Evolutionary conservation across 2,113 vertebrate species (phyloP).

Genomic region (Tragelaphus scriptus): DNA sequence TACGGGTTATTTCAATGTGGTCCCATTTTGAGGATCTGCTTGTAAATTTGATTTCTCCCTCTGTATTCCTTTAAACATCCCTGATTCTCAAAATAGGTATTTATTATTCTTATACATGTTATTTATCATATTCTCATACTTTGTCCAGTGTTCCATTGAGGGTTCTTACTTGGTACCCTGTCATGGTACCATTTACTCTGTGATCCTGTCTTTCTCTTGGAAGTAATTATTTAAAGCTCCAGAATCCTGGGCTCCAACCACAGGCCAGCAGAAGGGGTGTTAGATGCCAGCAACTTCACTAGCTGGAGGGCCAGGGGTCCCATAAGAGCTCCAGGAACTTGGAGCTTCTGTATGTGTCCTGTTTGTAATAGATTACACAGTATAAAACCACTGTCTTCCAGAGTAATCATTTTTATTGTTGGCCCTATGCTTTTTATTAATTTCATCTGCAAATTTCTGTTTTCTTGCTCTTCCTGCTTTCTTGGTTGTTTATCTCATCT

Average conservation of each 20-base stretch:
- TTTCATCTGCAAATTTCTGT: conserved; percentile 11
- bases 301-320: not conserved
- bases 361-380: not conserved
- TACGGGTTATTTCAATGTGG: not conserved
- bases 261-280: not conserved
- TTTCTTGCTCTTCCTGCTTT: not conserved
- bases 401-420: not conserved
- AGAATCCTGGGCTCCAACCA: not conserved
- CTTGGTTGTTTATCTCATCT: not conserved
- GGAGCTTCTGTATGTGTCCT: not conserved
- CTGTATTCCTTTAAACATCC: not conserved
- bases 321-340: not conserved
- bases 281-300: not conserved
- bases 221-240: not conserved
- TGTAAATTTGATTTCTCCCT: not conserved
- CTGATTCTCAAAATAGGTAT: not conserved
- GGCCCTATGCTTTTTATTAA: not conserved
- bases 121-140: not conserved
- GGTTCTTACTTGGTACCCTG: not conserved
- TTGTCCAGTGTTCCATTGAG: not conserved
- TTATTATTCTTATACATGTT: not conserved
- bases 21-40: not conserved
- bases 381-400: not conserved
- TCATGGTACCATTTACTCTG: not conserved
- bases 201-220: not conserved